A percentile compares a stretch with the other conserved stretches of the same genome.
phyloP scores from a whole-genome alignment of 2,797 vertebrate genomes.

The Crax fasciolata region DNA sequence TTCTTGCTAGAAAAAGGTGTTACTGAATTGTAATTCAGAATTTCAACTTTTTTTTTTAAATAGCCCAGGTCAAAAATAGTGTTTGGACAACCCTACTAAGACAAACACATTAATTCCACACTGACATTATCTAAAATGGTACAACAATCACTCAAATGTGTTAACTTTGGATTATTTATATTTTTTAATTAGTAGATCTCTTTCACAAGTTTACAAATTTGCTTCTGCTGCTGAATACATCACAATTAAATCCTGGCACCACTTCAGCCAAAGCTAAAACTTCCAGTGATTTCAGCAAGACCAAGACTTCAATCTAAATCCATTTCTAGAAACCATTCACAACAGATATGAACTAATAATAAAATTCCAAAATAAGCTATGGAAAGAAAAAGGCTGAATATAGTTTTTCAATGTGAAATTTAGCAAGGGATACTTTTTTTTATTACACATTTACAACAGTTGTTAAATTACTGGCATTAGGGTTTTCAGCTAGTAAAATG shows the following conservation, averaged over 20 bases:
- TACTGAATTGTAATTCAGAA: not conserved
- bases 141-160: not conserved
- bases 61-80: not conserved
- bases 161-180: not conserved
- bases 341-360: not conserved
- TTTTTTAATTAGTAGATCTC: not conserved
- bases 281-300: not conserved
- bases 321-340: not conserved
- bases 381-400: not conserved
- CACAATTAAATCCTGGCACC: not conserved
- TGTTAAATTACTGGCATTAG: not conserved
- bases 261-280: not conserved
- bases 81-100: not conserved
- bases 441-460: not conserved
- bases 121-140: fast-evolving
- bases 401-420: not conserved
- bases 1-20: not conserved
- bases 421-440: not conserved
- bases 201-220: not conserved
- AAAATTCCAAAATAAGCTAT: not conserved
- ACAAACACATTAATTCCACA: not conserved
- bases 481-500: not conserved
- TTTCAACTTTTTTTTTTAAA: not conserved
- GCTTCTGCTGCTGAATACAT: not conserved
- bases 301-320: not conserved